Conservation (phyloP, 2,797 vertebrate species). For the Falco berigora region DNA sequence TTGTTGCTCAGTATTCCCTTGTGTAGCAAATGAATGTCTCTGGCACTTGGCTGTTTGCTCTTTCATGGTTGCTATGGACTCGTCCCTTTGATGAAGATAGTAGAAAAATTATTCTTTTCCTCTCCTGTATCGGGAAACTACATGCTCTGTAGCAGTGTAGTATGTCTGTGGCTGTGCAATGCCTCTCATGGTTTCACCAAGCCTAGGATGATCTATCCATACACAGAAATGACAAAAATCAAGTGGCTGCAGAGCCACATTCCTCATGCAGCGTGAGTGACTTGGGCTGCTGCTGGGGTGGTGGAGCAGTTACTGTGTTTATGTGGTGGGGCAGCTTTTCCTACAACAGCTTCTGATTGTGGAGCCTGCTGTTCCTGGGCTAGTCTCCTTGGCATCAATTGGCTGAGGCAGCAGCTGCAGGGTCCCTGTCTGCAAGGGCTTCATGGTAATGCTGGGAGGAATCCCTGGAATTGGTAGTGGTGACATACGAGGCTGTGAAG, state of each 20-base stretch:
- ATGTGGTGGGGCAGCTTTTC: not conserved
- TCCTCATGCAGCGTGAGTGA: not conserved
- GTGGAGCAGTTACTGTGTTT: not conserved
- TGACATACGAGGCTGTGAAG: not conserved
- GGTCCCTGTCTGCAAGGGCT: not conserved
- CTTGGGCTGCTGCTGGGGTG: not conserved
- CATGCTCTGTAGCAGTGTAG: not conserved
- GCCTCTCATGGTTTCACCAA: not conserved
- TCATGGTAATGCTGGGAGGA: not conserved
- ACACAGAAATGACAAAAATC: not conserved
- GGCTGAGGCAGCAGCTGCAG: not conserved
- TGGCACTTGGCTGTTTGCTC: not conserved
- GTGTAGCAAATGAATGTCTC: not conserved
- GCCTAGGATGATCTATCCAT: not conserved
- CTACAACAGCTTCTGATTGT: not conserved
- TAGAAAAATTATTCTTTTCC: not conserved
- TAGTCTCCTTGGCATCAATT: not conserved
- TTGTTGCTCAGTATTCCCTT: not conserved
- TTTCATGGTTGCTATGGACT: not conserved
- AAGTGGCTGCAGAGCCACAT: not conserved
- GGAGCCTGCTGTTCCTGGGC: not conserved
- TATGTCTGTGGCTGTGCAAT: not conserved
- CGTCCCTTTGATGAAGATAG: not conserved
- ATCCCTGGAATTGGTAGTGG: not conserved
- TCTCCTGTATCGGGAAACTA: not conserved